phyloP scores from a whole-genome alignment of 2,797 vertebrate genomes.

The Pipistrellus nathusii region DNA sequence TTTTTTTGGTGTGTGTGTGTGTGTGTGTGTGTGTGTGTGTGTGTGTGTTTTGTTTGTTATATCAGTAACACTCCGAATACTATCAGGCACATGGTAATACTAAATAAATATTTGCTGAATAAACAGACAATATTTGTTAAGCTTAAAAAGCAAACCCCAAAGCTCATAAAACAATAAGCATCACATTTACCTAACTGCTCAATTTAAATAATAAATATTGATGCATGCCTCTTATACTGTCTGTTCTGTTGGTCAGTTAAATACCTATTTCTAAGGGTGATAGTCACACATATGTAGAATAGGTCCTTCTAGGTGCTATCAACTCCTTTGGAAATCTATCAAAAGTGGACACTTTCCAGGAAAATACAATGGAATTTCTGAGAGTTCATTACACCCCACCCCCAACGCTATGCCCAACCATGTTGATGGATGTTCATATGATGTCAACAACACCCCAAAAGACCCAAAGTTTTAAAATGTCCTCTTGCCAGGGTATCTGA shows the following conservation, averaged over 20 bases:
- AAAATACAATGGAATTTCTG: slow-evolving; percentile 4
- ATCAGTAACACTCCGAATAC: slow-evolving; percentile 58
- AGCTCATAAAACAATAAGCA: slow-evolving; percentile 39
- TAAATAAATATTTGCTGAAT: slow-evolving; percentile 23
- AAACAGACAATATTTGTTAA: slow-evolving; percentile 33
- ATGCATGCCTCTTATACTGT: background rate
- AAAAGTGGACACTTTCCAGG: background rate
- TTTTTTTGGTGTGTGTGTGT: background rate
- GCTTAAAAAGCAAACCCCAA: slow-evolving; percentile 27
- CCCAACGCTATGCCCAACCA: background rate
- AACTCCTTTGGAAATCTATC: slow-evolving; percentile 28
- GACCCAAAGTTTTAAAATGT: slow-evolving; percentile 34
- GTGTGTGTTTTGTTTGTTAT: background rate
- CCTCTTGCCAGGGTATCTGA: background rate
- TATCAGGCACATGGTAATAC: background rate
- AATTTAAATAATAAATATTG: slow-evolving; percentile 35
- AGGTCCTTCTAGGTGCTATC: background rate
- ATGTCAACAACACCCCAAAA: slow-evolving; percentile 13
- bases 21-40: background rate
- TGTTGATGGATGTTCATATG: background rate
- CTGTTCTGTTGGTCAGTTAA: background rate
- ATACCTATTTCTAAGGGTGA: background rate
- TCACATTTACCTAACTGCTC: slow-evolving; percentile 4
- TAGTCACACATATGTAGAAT: background rate
- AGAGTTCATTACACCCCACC: background rate